Base-by-base conservation (phyloP, 1,140 invertebrate species). In the Leptinotarsa undecemlineata region DNA sequence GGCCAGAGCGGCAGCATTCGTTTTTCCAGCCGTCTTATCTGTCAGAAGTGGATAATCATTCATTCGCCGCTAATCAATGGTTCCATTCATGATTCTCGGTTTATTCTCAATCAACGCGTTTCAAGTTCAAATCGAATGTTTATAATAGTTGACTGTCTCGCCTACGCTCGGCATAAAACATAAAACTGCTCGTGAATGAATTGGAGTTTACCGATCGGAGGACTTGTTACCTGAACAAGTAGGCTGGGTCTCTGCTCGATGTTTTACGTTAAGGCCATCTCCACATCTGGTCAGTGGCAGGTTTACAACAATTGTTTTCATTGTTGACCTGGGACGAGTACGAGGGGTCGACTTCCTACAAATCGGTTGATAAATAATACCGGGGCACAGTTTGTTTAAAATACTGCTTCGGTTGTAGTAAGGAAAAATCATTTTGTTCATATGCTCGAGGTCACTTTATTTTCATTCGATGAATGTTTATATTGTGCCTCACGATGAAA, bases 21-120 rank as follows among this genome's bases (percentile, higher is more conserved):
- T 19, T 72, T 21, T 72, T 8, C 19, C n/a, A 19, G 57, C 23
- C 20, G 60, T 42, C 33, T 64, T 72, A 64, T 72, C 72, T 67
- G 48, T 68, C 63, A 62, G 48, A 17, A 23, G 17, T 57, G 33
- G 62, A 67, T 48, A n/a, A 78, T 75, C 74, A 76, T 78, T 78
- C 77, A 78, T 76, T 74, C 72, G 67, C 26, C 15, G 70, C 48
- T 78, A 78, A 78, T 78, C 76, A 78, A 78, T 78, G 76, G 76
- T 73, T 51, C 63, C 63, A 67, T 73, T 73, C 72, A 73, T 73
- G 61, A 73, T 71, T 61, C 62, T 73, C 42, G 61, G 71, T 75
- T 75, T 78, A 75, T 71, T 71, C 69, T 68, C 60, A 69, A 74
- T 71, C 68, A 68, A 48, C 71, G 72, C 62, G 67, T 48, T 71